Evolutionary conservation across 2,888 invertebrate species (phyloP).

Genomic region (Acanthopleura granulata): DNA sequence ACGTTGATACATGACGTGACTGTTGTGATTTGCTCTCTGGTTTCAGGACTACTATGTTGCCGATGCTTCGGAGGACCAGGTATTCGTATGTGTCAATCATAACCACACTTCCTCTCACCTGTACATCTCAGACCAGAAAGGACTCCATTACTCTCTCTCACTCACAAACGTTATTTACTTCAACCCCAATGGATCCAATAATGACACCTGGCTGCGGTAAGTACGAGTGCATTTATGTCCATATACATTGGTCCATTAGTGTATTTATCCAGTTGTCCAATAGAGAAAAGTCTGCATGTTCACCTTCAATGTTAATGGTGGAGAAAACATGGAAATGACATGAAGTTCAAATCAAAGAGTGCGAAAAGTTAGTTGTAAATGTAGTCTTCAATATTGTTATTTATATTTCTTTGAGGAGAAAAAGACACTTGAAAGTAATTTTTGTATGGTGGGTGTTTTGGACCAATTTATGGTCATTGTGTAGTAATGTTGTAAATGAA

Average conservation of each 20-base stretch:
- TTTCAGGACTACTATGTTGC: constrained; percentile 82
- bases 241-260: background rate
- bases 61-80: constrained; percentile 81
- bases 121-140: constrained; percentile 82
- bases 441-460: too few relatives aligned
- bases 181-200: constrained; percentile 71
- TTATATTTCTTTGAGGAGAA: too few relatives aligned
- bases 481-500: too few relatives aligned
- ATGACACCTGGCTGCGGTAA: constrained; percentile 86
- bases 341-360: too few relatives aligned
- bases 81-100: constrained; percentile 86
- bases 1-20: too few relatives aligned
- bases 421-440: too few relatives aligned
- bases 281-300: too few relatives aligned
- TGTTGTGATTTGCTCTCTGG: background rate
- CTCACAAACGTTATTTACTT: constrained; percentile 77
- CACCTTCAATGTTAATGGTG: background rate
- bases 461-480: too few relatives aligned
- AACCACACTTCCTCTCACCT: constrained; percentile 79
- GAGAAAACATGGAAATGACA: background rate
- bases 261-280: background rate
- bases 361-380: too few relatives aligned
- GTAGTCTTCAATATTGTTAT: too few relatives aligned
- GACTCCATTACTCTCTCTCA: constrained; percentile 82
- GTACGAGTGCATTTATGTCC: constrained; percentile 43